Evolutionary conservation across 2,888 invertebrate species (phyloP).

Genomic region (Erannis defoliaria): DNA sequence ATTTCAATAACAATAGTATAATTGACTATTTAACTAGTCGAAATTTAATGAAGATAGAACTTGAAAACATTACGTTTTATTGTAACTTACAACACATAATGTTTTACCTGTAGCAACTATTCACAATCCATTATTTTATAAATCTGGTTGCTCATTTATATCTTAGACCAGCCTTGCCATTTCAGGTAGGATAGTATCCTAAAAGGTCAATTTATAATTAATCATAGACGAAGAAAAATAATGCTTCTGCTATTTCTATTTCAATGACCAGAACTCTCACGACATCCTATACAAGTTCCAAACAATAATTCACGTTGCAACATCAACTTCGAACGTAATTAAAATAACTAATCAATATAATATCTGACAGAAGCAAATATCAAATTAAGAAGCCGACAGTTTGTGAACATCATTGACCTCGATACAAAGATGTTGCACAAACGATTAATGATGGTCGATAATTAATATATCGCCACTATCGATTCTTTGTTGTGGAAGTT

Average conservation of each 20-base stretch:
- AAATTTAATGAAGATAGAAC: too few species aligned
- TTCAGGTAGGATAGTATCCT: background rate
- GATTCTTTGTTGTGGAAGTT: conserved; percentile 47
- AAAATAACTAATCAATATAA: conserved; percentile 61
- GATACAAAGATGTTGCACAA: conserved; percentile 62
- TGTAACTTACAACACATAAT: too few species aligned
- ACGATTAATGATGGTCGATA: conserved; percentile 65
- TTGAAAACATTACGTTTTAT: too few species aligned
- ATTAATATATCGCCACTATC: conserved; percentile 58
- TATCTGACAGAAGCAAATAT: conserved; percentile 55
- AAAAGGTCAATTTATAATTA: conserved; percentile 9
- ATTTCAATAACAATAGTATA: too few species aligned
- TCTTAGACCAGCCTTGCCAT: background rate
- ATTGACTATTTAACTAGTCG: too few species aligned
- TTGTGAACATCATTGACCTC: conserved; percentile 73
- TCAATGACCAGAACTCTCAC: conserved; percentile 25
- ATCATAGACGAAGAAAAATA: conserved; percentile 2
- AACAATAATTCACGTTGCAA: conserved; percentile 49
- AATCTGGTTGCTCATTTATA: background rate
- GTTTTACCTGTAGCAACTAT: too few species aligned
- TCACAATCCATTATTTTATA: background rate
- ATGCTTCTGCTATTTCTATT: conserved; percentile 11
- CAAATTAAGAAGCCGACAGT: conserved; percentile 59
- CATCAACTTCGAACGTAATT: conserved; percentile 53
- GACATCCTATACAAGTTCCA: conserved; percentile 32